Evolutionary conservation across 2,888 invertebrate genomes (phyloP), one percentile per base, ranked within the genome.

Genomic region (Resseliella maxima): DNA sequence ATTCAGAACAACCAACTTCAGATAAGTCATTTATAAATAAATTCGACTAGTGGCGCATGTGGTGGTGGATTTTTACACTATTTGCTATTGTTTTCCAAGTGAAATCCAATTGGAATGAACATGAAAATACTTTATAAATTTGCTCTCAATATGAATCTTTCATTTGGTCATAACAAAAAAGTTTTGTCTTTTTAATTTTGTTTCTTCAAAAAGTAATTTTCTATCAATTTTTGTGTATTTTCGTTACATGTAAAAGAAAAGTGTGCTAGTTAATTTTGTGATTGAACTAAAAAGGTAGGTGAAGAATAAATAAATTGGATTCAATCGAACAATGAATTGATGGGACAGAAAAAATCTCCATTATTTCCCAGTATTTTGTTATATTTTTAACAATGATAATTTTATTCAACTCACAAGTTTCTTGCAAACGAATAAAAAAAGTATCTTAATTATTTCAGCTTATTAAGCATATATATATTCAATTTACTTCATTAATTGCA

Each of bases 1-100:
- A n/a, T 72, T 72, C 72, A 72, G 31, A 24, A 72, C 31, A 72
- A 72, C 72, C 72, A 72, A 72, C 72, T 72, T 72, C 72, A 31
- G 6, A 12, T 72, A 3, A 6, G 5, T 15, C 27, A 31, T 72
- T 72, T 3, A 2, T 15, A 3, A 27, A 59, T 31, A 12, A 24
- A n/a, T n/a, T n/a, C n/a, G 59, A 24, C 72, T 10, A 18, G 31
- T 35, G 24, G 72, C 31, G 72, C 72, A 27, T 15, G 31, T 35
- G n/a, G 72, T 72, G 72, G 21, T n/a, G 2, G 31, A 2, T 15
- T 0, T 15, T 5, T 2, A 18, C 31, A 72, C 15, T 35, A 27
- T n/a, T 8, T 72, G 24, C 2, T 35, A 72, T 72, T 72, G 72
- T 72, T 72, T 72, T 72, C 72, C 72, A 72, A 72, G 31, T 72